phyloP scores from a whole-genome alignment of 2,888 invertebrate genomes.

The Lithophane semibrunnea region DNA sequence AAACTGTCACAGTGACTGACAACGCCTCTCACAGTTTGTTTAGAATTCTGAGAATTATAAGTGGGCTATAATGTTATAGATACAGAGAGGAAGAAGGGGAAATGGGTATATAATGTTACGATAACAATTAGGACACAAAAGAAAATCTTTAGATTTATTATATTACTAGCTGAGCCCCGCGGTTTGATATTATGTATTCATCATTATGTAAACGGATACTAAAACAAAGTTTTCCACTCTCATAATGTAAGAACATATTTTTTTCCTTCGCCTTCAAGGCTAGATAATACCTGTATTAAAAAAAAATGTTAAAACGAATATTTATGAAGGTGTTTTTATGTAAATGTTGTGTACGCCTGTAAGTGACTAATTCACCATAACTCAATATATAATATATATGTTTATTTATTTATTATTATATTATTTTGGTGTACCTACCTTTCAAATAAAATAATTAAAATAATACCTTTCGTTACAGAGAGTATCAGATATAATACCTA shows the following conservation, averaged over 20 bases:
- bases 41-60: conserved; percentile 4
- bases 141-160: neutral
- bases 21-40: conserved; percentile 46
- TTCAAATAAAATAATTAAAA: neutral
- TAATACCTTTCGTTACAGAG: neutral
- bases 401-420: too few species aligned
- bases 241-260: neutral
- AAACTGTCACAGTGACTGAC: conserved; percentile 65
- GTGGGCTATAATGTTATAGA: conserved; percentile 9
- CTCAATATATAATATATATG: too few species aligned
- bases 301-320: too few species aligned
- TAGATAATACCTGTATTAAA: neutral
- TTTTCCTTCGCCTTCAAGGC: neutral
- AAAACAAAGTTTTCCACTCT: neutral
- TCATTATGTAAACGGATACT: neutral
- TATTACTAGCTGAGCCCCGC: too few species aligned
- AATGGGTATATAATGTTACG: neutral
- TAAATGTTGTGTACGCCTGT: too few species aligned
- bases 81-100: neutral
- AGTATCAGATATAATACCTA: neutral
- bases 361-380: too few species aligned
- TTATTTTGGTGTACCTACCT: too few species aligned
- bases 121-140: neutral
- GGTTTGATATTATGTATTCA: neutral
- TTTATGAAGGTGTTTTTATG: too few species aligned